Evolutionary conservation across 2,113 vertebrate genomes (phyloP), one percentile per base, ranked within the genome.

Genomic region (Boleophthalmus pectinirostris): DNA sequence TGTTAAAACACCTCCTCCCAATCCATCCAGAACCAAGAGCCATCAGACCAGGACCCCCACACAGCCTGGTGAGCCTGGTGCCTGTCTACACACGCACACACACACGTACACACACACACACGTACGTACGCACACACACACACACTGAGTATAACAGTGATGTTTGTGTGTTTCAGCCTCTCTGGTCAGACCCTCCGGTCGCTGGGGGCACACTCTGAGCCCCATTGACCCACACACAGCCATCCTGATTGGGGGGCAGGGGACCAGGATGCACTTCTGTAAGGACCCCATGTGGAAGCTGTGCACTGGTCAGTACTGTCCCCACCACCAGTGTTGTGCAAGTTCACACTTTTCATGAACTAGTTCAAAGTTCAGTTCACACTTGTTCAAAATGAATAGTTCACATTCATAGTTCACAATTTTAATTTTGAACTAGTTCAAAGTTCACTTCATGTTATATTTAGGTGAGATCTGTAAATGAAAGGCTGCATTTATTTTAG

Each of bases 281-380:
- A 94, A 93, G 78, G 93, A 93, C 21, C 91, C 92, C 10, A 89
- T 94, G 87, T 94, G 93, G 94, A 94, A 93, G 81, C 91, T 94
- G 53, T 92, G 93, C 82, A 90, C 89, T 80, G 93, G 94, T 94
- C 57, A 65, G 87, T 66, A 9, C 11, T 12, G 35, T 38, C n/a
- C n/a, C n/a, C n/a, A n/a, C n/a, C n/a, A n/a, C n/a, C n/a, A n/a
- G n/a, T n/a, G n/a, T n/a, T n/a, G n/a, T n/a, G n/a, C n/a, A n/a
- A n/a, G n/a, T n/a, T n/a, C n/a, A n/a, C n/a, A n/a, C n/a, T n/a
- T n/a, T n/a, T n/a, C n/a, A n/a, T n/a, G n/a, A n/a, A n/a, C n/a
- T n/a, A n/a, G n/a, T n/a, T n/a, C n/a, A n/a, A n/a, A n/a, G n/a
- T n/a, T n/a, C n/a, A n/a, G n/a, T n/a, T n/a, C n/a, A n/a, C n/a